Conservation (phyloP, 2,113 vertebrate genomes). For the Dromiciops gliroides region DNA sequence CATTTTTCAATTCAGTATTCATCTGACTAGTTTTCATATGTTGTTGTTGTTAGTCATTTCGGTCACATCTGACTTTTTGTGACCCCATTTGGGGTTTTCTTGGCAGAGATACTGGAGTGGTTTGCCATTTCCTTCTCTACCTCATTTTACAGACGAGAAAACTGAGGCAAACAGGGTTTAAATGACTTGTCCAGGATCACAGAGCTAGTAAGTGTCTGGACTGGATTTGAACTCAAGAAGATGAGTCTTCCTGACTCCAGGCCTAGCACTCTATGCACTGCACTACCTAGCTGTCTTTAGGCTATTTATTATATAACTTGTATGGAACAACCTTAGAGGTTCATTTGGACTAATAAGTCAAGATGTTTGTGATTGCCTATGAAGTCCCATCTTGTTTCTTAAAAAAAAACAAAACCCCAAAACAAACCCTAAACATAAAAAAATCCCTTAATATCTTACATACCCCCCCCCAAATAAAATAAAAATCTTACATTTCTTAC, state of each 20-base stretch:
- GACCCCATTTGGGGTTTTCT: neutral
- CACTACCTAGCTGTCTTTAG: neutral
- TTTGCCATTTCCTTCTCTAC: neutral
- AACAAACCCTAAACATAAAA: neutral
- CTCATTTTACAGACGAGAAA: neutral
- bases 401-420: neutral
- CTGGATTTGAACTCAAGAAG: neutral
- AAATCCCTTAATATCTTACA: slow-evolving; percentile 17
- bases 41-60: neutral
- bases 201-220: too few relatives aligned
- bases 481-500: neutral
- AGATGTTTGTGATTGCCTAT: neutral
- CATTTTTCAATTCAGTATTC: neutral
- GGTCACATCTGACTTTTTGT: neutral
- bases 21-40: neutral
- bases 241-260: neutral
- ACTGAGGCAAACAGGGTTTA: too few relatives aligned
- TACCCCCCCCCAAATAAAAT: too few relatives aligned
- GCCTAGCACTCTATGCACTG: neutral
- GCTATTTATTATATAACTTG: neutral
- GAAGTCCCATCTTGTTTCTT: neutral
- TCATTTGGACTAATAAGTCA: neutral
- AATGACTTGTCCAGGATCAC: too few relatives aligned
- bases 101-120: neutral
- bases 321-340: neutral